Evolutionary conservation across 2,113 vertebrate species (phyloP).

Genomic region (Psittacus erithacus): DNA sequence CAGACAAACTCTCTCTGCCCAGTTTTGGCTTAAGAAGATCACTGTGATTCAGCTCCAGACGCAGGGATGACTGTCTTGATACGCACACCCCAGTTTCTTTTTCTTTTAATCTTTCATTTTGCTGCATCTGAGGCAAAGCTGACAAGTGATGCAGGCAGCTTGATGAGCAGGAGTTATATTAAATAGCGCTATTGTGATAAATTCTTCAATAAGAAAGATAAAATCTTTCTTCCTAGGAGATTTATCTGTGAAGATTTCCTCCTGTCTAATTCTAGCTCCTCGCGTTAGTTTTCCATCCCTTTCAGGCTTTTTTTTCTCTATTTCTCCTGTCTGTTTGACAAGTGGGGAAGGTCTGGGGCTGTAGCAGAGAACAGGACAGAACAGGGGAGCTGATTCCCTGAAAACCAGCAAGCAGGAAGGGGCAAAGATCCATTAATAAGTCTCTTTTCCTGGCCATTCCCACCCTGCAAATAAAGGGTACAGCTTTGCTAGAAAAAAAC

Average conservation of each 20-base stretch:
- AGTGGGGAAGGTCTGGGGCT: neutral
- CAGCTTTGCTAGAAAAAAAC: neutral
- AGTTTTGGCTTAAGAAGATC: neutral
- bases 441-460: neutral
- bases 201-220: slow-evolving; percentile 57
- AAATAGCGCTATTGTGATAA: slow-evolving; percentile 39
- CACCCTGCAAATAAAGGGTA: neutral
- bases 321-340: neutral
- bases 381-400: neutral
- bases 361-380: neutral
- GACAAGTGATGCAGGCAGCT: slow-evolving; percentile 25
- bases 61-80: neutral
- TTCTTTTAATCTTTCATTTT: slow-evolving; percentile 11
- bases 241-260: slow-evolving; percentile 11
- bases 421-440: neutral
- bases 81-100: neutral
- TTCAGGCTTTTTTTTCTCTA: neutral
- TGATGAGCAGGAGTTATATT: slow-evolving; percentile 39
- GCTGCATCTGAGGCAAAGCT: slow-evolving; percentile 4
- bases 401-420: neutral
- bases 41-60: neutral
- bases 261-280: neutral
- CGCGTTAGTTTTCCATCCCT: neutral
- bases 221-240: slow-evolving; percentile 32
- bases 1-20: neutral